phyloP scores from a whole-genome alignment of 2,888 invertebrate genomes.

The Sisyra terminalis region DNA sequence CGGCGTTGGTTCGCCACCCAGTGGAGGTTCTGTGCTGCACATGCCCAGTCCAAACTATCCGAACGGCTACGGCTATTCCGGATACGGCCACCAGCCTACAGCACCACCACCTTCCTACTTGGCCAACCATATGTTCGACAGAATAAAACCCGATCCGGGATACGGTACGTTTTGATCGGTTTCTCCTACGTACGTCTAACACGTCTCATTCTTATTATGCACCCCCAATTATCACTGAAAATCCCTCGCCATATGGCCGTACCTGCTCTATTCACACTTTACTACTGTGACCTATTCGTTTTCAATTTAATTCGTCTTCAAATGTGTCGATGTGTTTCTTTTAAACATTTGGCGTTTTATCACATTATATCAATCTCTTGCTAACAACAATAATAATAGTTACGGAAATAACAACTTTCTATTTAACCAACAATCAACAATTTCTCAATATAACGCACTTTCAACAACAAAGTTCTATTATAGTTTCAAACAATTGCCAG shows the following conservation, averaged over 20 bases:
- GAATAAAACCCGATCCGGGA: conserved; percentile 33
- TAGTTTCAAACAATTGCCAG: too few relatives aligned
- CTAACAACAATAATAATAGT: too few relatives aligned
- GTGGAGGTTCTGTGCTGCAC: conserved; percentile 37
- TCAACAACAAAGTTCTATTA: too few relatives aligned
- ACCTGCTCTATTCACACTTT: conserved; percentile 4
- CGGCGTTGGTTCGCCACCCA: conserved; percentile 24
- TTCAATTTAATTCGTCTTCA: neutral
- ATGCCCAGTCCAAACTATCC: conserved; percentile 56
- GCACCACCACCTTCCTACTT: conserved; percentile 23
- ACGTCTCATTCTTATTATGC: conserved; percentile 1
- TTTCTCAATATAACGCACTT: too few relatives aligned
- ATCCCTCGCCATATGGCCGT: conserved; percentile 4
- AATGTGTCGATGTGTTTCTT: conserved; percentile 3
- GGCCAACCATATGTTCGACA: conserved; percentile 28
- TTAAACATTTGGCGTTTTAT: too few relatives aligned
- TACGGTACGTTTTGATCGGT: conserved; percentile 33
- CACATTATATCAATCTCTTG: too few relatives aligned
- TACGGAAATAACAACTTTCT: too few relatives aligned
- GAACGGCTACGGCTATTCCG: conserved; percentile 29
- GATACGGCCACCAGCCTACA: conserved; percentile 23
- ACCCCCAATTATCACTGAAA: neutral
- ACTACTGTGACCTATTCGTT: neutral
- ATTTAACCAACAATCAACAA: too few relatives aligned
- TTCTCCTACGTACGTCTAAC: conserved; percentile 30